Conservation (phyloP, 2,113 vertebrate genomes). For the Oriolus oriolus region DNA sequence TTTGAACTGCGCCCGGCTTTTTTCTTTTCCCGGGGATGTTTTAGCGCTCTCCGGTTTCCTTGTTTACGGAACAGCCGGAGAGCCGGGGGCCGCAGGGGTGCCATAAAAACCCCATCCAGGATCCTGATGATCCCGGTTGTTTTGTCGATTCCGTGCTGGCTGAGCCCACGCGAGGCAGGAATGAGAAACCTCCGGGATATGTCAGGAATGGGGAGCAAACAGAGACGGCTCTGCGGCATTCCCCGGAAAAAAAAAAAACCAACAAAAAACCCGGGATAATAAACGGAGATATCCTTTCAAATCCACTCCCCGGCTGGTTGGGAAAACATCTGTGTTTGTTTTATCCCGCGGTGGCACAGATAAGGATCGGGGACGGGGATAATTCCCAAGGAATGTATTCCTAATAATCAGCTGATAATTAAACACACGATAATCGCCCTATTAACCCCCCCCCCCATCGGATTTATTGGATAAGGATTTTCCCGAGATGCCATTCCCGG, state of each 20-base stretch:
- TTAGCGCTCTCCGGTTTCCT: not conserved
- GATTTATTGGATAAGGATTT: slow-evolving; percentile 22
- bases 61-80: slow-evolving; percentile 26
- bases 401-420: slow-evolving; percentile 32
- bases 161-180: slow-evolving; percentile 26
- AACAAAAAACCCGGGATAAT: not conserved
- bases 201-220: slow-evolving; percentile 44
- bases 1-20: not conserved
- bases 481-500: not conserved
- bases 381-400: slow-evolving; percentile 45
- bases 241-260: not conserved
- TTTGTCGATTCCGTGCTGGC: slow-evolving; percentile 17
- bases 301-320: not conserved
- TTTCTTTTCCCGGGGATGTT: slow-evolving; percentile 1
- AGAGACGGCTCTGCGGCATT: not conserved
- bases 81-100: not conserved
- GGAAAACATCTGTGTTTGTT: slow-evolving; percentile 27
- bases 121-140: not conserved
- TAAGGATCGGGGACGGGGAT: slow-evolving; percentile 28
- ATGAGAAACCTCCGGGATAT: slow-evolving; percentile 41
- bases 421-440: not conserved
- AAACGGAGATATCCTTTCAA: not conserved
- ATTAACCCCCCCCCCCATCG: not conserved
- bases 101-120: not conserved
- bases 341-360: slow-evolving; percentile 7